Base-by-base conservation (phyloP, 1,140 invertebrate species). In the Caenorhabditis tropicalis region DNA sequence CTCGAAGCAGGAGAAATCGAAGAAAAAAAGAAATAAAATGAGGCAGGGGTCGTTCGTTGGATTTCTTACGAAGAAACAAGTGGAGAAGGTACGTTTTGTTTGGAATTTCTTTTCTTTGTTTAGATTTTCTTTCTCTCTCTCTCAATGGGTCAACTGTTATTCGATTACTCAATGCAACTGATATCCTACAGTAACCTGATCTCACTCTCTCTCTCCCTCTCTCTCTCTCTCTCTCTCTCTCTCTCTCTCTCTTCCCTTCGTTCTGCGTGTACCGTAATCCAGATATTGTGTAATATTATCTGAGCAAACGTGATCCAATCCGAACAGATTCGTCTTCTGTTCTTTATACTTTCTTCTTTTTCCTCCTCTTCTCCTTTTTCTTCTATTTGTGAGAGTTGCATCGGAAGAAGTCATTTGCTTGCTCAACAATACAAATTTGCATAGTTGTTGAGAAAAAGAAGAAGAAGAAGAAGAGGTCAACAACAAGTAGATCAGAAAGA, bases 371-470 rank as follows among this genome's bases (percentile, higher is more conserved):
- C 29, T 74, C 65, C 15, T 43, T n/a, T 36, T 43, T 19, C 43
- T 74, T 31, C 16, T 24, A 24, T 65, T 2, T 2, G 29, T 19
- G 15, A 15, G n/a, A 27, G 31, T 58, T 58, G 53, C n/a, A 36
- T 58, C 24, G 29, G 33, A 36, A 65, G 33, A 36, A 65, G 58
- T 65, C 31, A 74, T 74, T 43, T 74, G 65, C 65, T 74, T 74
- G 65, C 65, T 74, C 65, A 74, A 43, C 36, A 74, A 74, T 74
- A 74, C 65, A 74, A 74, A 74, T 74, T 74, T 74, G 65, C 65
- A 74, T 74, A 74, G 65, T 74, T 74, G 65, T 74, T 74, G 65
- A 74, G 65, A 74, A 43, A 27, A n/a, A 53, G 27, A 70, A 10
- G 60, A 70, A 70, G 21, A 60, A 60, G 56, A 60, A 12, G 65